Conservation (phyloP, 2,113 vertebrate genomes). For the Heliornis fulica region DNA sequence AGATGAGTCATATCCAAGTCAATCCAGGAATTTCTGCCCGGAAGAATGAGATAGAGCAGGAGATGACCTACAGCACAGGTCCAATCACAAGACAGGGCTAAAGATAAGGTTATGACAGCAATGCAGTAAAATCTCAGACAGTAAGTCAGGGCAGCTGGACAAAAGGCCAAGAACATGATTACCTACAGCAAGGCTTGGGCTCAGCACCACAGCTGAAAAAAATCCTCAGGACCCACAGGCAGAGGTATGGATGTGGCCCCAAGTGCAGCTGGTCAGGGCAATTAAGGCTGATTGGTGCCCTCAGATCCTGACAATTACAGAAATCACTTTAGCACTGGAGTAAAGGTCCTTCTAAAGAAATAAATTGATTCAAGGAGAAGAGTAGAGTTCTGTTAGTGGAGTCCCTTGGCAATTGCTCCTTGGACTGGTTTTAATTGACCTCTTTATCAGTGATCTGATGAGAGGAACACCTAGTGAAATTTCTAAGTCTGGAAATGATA, state of each 20-base stretch:
- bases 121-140: background rate
- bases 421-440: background rate
- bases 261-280: background rate
- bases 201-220: background rate
- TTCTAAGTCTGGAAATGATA: background rate
- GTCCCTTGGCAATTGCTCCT: background rate
- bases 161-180: background rate
- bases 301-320: background rate
- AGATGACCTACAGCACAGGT: background rate
- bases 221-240: background rate
- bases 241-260: background rate
- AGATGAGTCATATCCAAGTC: background rate
- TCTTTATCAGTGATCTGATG: background rate
- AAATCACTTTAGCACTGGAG: background rate
- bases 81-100: background rate
- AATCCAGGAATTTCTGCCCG: background rate
- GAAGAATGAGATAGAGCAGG: background rate
- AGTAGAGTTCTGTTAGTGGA: background rate
- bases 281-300: background rate
- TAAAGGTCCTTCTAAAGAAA: background rate
- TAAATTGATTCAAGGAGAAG: background rate
- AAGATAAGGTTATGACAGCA: background rate
- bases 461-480: background rate
- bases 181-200: rapidly evolving
- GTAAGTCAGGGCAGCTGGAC: background rate